Evolutionary conservation across 2,888 invertebrate species (phyloP), one percentile per base, ranked within the genome.

Genomic region (Vanessa cardui): DNA sequence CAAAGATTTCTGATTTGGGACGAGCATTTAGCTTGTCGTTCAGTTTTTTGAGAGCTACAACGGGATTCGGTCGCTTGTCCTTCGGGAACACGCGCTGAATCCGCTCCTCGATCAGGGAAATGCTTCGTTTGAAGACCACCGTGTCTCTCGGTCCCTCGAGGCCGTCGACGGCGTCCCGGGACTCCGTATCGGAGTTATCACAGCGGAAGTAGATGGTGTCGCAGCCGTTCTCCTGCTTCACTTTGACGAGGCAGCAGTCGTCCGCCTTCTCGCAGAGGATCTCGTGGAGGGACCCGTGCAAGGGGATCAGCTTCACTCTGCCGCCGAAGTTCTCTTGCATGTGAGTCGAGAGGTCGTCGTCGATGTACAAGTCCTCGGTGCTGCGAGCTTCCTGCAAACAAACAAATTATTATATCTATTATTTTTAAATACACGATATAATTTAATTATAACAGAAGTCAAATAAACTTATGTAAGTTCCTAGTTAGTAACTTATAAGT

Each of bases 311-410:
- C 71, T 89, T 88, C 68, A 92, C 87, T 67, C 79, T 81, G 1
- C 90, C 90, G 68, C 90, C 90, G 75, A 92, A 92, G 78, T 88
- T 89, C 64, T 92, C 92, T 71, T 90, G 90, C 85, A 90, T 84
- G 31, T 91, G 89, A 3, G 90, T 86, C 1, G 92, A 90, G 46
- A 93, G 79, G 73, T 94, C 93, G 79, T 94, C 94, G 78, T 94
- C 93, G 76, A 94, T 94, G 82, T 94, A 94, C 60, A 94, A 78
- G 76, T 93, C 94, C 73, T 94, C 93, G n/a, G 93, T 93, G 79
- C 93, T 93, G 78, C 86, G 86, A 77, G 92, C 92, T 86, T 93
- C 90, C 93, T 93, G 82, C 6, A 62, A 78, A 39, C 8, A 6
- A 47, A 39, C 7, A 2, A 33, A 26, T 12, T 2, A 16, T 21